phyloP scores from a whole-genome alignment of 2,797 vertebrate genomes.

The Gephyroberyx darwinii region DNA sequence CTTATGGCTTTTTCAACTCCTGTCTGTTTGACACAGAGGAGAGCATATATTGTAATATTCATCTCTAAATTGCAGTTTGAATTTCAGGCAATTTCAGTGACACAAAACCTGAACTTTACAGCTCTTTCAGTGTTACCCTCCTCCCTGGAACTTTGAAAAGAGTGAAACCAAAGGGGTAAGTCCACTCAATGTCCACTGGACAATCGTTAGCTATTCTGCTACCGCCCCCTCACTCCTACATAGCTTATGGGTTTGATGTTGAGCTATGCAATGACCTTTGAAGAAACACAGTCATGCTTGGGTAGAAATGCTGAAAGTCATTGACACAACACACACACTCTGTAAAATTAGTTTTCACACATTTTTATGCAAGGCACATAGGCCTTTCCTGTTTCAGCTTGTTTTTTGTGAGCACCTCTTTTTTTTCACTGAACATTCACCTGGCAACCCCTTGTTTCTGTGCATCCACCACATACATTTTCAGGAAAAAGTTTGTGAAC shows the following conservation, averaged over 20 bases:
- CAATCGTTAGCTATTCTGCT: background rate
- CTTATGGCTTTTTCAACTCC: conserved; percentile 6
- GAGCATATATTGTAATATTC: background rate
- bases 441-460: background rate
- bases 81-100: conserved; percentile 13
- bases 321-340: background rate
- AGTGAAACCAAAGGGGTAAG: conserved; percentile 11
- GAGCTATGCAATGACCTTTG: conserved; percentile 38
- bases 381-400: background rate
- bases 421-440: conserved; percentile 1
- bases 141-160: conserved; percentile 13
- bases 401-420: background rate
- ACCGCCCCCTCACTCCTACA: conserved; percentile 39
- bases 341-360: conserved; percentile 2
- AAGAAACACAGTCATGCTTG: conserved; percentile 28
- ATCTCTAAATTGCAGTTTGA: conserved; percentile 12
- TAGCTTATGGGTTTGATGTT: conserved; percentile 36
- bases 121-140: conserved; percentile 9
- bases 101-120: background rate
- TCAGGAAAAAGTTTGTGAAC: no score
- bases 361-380: conserved; percentile 11
- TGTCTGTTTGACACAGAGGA: background rate
- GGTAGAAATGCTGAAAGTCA: conserved; percentile 1
- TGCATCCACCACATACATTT: background rate
- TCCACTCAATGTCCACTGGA: background rate